A percentile compares a stretch with the other conserved stretches of the same genome.
Conservation (phyloP, 2,113 vertebrate species). For the Erpornis zantholeuca region DNA sequence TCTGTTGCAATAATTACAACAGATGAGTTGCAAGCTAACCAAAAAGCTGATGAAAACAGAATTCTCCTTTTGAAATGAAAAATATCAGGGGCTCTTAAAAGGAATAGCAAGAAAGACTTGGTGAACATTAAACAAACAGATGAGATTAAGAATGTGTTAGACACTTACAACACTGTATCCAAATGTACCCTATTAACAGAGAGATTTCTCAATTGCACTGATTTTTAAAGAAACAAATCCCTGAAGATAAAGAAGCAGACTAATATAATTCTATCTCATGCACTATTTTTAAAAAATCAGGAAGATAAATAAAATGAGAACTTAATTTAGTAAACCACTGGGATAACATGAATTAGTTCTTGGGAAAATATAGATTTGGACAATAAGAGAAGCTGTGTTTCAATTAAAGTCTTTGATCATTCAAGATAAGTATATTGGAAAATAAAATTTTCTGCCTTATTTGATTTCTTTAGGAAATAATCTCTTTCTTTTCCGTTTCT, state of each 20-base stretch:
- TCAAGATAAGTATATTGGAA: not conserved
- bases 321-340: not conserved
- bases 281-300: not conserved
- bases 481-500: not conserved
- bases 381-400: not conserved
- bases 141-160: slow-evolving; percentile 4
- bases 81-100: not conserved
- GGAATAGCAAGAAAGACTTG: not conserved
- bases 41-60: not conserved
- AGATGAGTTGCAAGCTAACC: not conserved
- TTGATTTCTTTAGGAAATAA: not conserved
- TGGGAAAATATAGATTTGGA: not conserved
- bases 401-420: not conserved
- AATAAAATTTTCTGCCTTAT: not conserved
- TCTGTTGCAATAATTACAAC: not conserved
- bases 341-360: not conserved
- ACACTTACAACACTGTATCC: not conserved
- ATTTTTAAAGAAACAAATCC: not conserved
- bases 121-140: slow-evolving; percentile 31
- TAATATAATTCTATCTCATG: not conserved
- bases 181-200: slow-evolving; percentile 22
- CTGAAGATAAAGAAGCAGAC: not conserved
- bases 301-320: not conserved
- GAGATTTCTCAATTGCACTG: not conserved
- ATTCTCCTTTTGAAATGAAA: not conserved